Evolutionary conservation across 2,797 vertebrate genomes (phyloP).

Genomic region (Knipowitschia caucasica): DNA sequence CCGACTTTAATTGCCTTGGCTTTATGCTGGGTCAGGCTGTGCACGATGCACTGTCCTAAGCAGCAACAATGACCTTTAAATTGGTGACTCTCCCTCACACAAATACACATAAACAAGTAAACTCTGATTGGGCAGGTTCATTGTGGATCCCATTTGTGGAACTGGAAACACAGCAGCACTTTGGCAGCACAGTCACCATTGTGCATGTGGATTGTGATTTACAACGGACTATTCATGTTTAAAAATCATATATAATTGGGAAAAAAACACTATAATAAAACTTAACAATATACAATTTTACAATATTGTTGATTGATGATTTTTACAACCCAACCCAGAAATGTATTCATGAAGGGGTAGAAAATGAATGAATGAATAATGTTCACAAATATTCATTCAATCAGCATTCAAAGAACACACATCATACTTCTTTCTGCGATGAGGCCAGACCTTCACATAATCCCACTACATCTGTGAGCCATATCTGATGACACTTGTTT

Average conservation of each 20-base stretch:
- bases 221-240: not conserved
- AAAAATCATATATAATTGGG: not conserved
- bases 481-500: slow-evolving; percentile 6
- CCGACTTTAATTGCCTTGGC: slow-evolving; percentile 67
- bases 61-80: slow-evolving; percentile 70
- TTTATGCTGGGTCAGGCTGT: slow-evolving; percentile 68
- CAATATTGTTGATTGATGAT: too few relatives aligned
- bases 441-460: not conserved
- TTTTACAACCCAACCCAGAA: too few relatives aligned
- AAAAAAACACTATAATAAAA: too few relatives aligned
- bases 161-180: slow-evolving; percentile 15
- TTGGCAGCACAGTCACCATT: not conserved
- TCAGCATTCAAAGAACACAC: not conserved
- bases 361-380: too few relatives aligned
- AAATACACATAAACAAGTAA: slow-evolving; percentile 5
- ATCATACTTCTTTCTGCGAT: not conserved
- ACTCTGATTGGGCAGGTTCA: slow-evolving; percentile 5
- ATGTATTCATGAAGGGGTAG: too few relatives aligned
- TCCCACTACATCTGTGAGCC: not conserved
- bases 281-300: too few relatives aligned
- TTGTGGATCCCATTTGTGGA: slow-evolving; percentile 26
- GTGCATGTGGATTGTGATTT: not conserved
- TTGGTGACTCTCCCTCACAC: slow-evolving; percentile 18
- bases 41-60: slow-evolving; percentile 51
- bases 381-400: not conserved